Conservation (phyloP, 2,113 vertebrate species). For the Ancistrus triradiatus region DNA sequence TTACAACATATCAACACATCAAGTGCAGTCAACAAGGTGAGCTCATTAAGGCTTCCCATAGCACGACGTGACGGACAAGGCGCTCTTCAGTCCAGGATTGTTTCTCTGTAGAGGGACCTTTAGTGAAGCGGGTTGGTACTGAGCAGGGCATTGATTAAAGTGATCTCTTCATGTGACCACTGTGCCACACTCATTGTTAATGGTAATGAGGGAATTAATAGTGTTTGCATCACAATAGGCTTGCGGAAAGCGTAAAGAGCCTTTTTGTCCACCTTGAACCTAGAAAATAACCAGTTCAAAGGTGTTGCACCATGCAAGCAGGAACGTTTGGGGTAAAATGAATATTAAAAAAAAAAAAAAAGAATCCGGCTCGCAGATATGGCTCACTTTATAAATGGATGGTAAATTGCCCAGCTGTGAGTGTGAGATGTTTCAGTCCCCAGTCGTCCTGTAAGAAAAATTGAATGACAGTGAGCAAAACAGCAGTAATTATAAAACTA, state of each 20-base stretch:
- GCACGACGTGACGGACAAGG: conserved; percentile 12
- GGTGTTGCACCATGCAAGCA: conserved; percentile 27
- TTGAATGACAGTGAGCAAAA: conserved; percentile 95
- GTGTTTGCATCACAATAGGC: conserved; percentile 52
- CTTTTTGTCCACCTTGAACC: conserved; percentile 27
- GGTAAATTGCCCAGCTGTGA: conserved; percentile 94
- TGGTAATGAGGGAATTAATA: conserved; percentile 54
- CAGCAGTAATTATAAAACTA: conserved; percentile 99
- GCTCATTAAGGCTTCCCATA: conserved; percentile 38
- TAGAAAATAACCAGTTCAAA: conserved; percentile 36
- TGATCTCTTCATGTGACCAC: conserved; percentile 37
- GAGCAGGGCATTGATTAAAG: conserved; percentile 49
- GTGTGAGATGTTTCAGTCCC: conserved; percentile 95
- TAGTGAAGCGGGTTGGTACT: conserved; percentile 36
- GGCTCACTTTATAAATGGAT: conserved; percentile 83
- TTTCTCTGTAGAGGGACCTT: conserved; percentile 16
- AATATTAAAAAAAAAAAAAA: conserved; percentile 10
- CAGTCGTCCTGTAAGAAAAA: conserved; percentile 93
- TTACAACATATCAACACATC: conserved; percentile 33
- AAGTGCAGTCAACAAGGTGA: conserved; percentile 33
- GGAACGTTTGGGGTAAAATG: conserved; percentile 38
- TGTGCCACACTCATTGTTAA: conserved; percentile 49
- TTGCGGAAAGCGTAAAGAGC: conserved; percentile 30
- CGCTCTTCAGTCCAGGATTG: conserved; percentile 20
- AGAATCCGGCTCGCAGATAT: conserved; percentile 43